phyloP scores from a whole-genome alignment of 2,888 invertebrate species.

The Hypena proboscidalis region DNA sequence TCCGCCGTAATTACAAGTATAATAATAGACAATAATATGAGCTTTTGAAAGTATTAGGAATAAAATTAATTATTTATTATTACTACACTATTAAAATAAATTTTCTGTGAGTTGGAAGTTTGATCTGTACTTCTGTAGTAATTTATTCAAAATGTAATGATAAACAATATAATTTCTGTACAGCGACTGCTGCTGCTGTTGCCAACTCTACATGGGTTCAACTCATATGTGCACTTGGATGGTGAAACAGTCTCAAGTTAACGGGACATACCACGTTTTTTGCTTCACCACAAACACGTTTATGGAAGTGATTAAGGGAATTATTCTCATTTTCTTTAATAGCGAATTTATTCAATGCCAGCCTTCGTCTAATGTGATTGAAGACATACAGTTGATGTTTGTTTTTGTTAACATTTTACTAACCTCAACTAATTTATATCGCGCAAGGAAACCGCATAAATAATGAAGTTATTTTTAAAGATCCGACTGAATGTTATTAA shows the following conservation, averaged over 20 bases:
- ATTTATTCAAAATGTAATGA: too few species aligned
- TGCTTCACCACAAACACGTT: constrained; percentile 18
- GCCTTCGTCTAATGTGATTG: neutral
- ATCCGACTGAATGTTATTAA: too few species aligned
- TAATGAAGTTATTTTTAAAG: constrained; percentile 2
- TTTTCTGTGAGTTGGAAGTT: too few species aligned
- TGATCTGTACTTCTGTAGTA: too few species aligned
- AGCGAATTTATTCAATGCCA: constrained; percentile 7
- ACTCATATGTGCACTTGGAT: constrained; percentile 24
- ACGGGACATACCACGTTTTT: constrained; percentile 29
- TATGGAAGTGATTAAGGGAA: constrained; percentile 27
- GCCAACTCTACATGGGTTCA: constrained; percentile 16
- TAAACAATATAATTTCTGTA: too few species aligned
- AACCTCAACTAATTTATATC: neutral
- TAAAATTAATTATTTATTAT: too few species aligned
- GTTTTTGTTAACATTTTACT: constrained; percentile 2
- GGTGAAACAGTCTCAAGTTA: constrained; percentile 34
- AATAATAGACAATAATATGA: too few species aligned
- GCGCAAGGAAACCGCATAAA: neutral
- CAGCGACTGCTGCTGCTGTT: too few species aligned
- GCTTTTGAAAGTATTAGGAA: too few species aligned
- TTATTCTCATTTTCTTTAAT: constrained; percentile 12
- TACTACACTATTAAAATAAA: too few species aligned
- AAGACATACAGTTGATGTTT: neutral
- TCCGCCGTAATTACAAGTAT: too few species aligned